Conservation (phyloP, 2,113 vertebrate genomes). For the Telmatochromis bifrenatus region DNA sequence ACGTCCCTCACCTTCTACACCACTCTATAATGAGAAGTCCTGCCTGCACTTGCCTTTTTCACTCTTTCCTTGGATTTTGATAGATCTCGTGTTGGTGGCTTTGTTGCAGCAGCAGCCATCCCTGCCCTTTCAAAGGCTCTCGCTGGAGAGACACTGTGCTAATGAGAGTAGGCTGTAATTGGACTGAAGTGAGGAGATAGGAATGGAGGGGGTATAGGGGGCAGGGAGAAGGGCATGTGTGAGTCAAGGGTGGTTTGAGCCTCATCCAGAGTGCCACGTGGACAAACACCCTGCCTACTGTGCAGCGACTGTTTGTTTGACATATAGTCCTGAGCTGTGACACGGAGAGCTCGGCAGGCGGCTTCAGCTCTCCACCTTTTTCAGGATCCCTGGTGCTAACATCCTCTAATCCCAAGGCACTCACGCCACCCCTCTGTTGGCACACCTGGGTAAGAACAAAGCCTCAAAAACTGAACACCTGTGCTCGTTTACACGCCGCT, state of each 20-base stretch:
- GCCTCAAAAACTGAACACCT: neutral
- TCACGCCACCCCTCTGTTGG: neutral
- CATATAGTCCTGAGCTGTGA: constrained; percentile 12
- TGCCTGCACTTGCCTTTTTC: constrained; percentile 70
- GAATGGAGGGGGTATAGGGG: constrained; percentile 38
- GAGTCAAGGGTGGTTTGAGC: constrained; percentile 50
- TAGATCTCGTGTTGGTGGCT: constrained; percentile 62
- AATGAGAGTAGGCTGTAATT: constrained; percentile 70
- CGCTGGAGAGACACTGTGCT: constrained; percentile 67
- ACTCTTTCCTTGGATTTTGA: constrained; percentile 64
- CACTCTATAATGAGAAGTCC: constrained; percentile 66
- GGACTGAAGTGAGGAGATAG: constrained; percentile 66
- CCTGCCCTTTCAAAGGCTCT: constrained; percentile 70
- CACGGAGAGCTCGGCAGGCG: constrained; percentile 1
- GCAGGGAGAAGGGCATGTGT: constrained; percentile 59
- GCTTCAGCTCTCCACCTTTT: neutral
- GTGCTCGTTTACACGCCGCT: neutral
- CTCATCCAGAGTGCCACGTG: constrained; percentile 25
- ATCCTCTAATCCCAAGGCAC: neutral
- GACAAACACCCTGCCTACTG: constrained; percentile 28
- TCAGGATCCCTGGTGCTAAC: neutral
- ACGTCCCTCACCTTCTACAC: constrained; percentile 55
- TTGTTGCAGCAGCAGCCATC: constrained; percentile 63
- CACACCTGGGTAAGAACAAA: constrained; percentile 30
- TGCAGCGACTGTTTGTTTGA: constrained; percentile 24